A percentile compares a stretch with the other conserved stretches of the same genome.
Conservation (phyloP, 2,113 vertebrate species). For the Syngnathus floridae region DNA sequence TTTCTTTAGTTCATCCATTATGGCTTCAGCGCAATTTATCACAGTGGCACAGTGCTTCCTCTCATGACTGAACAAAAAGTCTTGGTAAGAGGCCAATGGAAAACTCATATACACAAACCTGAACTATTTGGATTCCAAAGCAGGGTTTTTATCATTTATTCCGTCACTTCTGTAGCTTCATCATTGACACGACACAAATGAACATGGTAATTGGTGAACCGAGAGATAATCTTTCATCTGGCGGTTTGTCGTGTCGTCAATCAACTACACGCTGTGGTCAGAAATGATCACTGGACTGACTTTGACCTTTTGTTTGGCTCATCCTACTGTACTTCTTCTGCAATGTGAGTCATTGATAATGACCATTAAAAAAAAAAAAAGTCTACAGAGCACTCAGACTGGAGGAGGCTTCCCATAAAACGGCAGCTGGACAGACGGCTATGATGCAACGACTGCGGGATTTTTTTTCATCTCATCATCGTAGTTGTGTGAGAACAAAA, state of each 20-base stretch:
- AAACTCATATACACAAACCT: neutral
- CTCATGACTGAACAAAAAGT: neutral
- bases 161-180: neutral
- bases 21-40: neutral
- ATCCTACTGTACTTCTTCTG: slow-evolving; percentile 20
- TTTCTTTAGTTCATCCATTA: slow-evolving; percentile 9
- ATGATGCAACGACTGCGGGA: neutral
- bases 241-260: neutral
- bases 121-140: neutral
- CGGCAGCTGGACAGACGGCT: neutral
- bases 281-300: slow-evolving; percentile 8
- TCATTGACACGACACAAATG: slow-evolving; percentile 15
- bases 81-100: neutral
- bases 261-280: neutral
- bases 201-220: neutral
- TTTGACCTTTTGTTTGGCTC: slow-evolving; percentile 11
- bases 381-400: neutral
- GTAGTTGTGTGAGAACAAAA: neutral
- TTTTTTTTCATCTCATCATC: neutral
- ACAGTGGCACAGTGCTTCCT: neutral
- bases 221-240: neutral
- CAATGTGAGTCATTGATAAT: slow-evolving; percentile 23
- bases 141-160: neutral
- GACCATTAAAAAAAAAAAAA: slow-evolving; percentile 23
- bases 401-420: neutral